phyloP scores from a whole-genome alignment of 2,888 invertebrate species.

The Exephanes ischioxanthus region DNA sequence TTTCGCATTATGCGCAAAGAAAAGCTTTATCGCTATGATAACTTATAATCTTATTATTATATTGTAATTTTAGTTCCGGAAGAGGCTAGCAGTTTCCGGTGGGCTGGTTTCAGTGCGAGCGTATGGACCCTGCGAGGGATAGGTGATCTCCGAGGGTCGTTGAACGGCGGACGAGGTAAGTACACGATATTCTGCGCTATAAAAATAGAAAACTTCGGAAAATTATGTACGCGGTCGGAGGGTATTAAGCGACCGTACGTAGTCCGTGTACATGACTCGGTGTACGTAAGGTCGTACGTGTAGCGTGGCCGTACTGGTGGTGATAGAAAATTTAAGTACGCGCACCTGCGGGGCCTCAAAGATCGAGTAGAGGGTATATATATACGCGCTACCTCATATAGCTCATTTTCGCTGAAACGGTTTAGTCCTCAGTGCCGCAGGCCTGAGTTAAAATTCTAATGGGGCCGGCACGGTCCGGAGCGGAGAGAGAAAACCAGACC shows the following conservation, averaged over 20 bases:
- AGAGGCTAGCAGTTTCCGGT: background rate
- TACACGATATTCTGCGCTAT: constrained; percentile 9
- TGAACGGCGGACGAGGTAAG: background rate
- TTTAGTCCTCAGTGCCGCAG: constrained; percentile 42
- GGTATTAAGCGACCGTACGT: constrained; percentile 32
- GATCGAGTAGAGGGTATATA: background rate
- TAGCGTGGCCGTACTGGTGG: background rate
- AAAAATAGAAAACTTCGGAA: constrained; percentile 45
- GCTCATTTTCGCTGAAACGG: constrained; percentile 30
- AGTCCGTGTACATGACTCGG: background rate
- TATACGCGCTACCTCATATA: background rate
- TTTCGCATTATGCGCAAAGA: too few relatives aligned
- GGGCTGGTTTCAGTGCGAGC: background rate
- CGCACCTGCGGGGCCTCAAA: constrained; percentile 17
- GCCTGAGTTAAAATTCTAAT: constrained; percentile 29
- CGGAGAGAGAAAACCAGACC: constrained; percentile 7
- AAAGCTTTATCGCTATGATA: background rate
- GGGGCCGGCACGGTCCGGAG: background rate
- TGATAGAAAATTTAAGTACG: constrained; percentile 31
- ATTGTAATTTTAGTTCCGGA: background rate
- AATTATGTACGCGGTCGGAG: constrained; percentile 38
- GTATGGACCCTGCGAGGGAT: background rate
- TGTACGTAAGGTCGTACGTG: background rate
- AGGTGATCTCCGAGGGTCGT: background rate
- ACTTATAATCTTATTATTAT: constrained; percentile 1